These are phyloP conservation scores for Etia nguti DNA, from an alignment of 2,113 vertebrate species.

Conservation along the genomic window DNA sequence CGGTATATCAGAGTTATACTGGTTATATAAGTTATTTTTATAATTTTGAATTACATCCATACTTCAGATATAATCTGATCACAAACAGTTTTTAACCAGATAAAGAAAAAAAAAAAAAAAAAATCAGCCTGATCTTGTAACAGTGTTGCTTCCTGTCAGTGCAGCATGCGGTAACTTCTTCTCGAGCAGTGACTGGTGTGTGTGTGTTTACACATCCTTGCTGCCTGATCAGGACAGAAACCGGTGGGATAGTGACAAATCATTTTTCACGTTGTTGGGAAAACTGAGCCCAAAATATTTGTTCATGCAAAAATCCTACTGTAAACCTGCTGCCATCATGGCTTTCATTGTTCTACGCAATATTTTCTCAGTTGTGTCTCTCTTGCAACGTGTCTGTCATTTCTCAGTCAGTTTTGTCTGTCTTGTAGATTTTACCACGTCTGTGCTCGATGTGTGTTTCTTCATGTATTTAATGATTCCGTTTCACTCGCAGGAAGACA, in stretches of 20 bases:
- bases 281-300: neutral
- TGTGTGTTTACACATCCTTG: neutral
- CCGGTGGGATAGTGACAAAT: neutral
- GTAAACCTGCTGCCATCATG: neutral
- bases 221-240: neutral
- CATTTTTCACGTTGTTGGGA: neutral
- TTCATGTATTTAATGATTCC: neutral
- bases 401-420: neutral
- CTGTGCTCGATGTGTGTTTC: neutral
- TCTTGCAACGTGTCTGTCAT: neutral
- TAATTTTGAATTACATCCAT: neutral
- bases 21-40: neutral
- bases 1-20: no score
- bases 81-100: neutral
- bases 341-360: neutral
- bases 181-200: neutral
- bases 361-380: neutral
- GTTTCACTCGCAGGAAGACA: neutral
- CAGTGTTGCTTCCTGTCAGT: neutral
- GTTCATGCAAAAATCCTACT: neutral
- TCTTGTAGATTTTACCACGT: neutral
- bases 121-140: neutral
- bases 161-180: neutral
- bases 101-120: no score
- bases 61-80: neutral